phyloP scores from a whole-genome alignment of 2,888 invertebrate species.

The Suillia variegata region DNA sequence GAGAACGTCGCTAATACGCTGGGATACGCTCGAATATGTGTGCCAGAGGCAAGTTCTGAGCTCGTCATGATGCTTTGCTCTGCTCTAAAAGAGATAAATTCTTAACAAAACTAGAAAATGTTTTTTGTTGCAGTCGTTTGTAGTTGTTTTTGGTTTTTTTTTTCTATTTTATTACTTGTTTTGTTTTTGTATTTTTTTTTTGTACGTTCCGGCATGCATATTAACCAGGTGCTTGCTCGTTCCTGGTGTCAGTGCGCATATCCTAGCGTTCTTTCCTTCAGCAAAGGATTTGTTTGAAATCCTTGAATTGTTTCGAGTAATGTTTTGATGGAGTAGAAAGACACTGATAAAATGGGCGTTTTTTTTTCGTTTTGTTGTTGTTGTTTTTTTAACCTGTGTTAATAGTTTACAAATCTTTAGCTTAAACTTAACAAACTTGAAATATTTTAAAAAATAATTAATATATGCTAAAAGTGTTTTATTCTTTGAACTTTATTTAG shows the following conservation, averaged over 20 bases:
- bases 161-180: neutral
- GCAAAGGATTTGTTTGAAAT: conserved; percentile 4
- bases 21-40: neutral
- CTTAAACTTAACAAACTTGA: no score
- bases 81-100: neutral
- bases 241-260: neutral
- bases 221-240: conserved; percentile 27
- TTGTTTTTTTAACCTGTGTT: no score
- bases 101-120: neutral
- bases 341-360: no score
- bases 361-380: no score
- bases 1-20: neutral
- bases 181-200: conserved; percentile 7
- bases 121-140: neutral
- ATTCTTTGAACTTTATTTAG: no score
- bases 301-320: conserved; percentile 2
- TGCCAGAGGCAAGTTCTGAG: neutral
- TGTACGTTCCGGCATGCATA: conserved; percentile 31
- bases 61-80: no score
- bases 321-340: no score
- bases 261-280: neutral
- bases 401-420: no score
- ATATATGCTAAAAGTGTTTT: no score
- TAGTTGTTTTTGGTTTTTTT: no score
- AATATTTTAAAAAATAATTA: no score